Evolutionary conservation across 1,140 invertebrate species (phyloP).

Genomic region (Acarapis woodi): DNA sequence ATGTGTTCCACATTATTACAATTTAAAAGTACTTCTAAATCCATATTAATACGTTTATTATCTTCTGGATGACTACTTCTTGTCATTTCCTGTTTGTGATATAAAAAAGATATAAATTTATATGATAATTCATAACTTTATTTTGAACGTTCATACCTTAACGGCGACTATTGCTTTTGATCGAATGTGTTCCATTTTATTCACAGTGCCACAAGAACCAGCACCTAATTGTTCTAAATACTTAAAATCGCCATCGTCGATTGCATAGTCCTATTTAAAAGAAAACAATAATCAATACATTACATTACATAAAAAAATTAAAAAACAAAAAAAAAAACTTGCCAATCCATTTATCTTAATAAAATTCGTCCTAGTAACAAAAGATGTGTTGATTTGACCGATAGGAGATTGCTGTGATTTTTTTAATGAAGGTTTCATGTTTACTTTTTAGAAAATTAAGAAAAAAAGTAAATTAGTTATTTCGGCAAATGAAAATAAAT

Average conservation of each 20-base stretch:
- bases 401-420: no score
- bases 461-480: no score
- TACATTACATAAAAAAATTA: not conserved
- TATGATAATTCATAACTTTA: constrained; percentile 1
- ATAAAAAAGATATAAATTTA: constrained; percentile 2
- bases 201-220: constrained; percentile 87
- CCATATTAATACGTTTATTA: constrained; percentile 92
- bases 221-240: constrained; percentile 58
- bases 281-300: constrained; percentile 1
- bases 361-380: no score
- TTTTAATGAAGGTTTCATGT: no score
- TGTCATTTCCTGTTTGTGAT: constrained; percentile 58
- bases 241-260: constrained; percentile 11
- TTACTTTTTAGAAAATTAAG: no score
- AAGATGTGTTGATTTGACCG: no score
- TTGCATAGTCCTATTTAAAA: constrained; percentile 11
- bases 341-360: constrained; percentile 11
- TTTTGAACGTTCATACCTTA: not conserved
- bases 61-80: constrained; percentile 82
- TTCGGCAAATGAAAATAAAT: no score
- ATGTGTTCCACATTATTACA: constrained; percentile 90
- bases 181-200: constrained; percentile 71
- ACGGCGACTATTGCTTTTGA: constrained; percentile 19
- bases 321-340: constrained; percentile 1
- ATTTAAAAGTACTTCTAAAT: constrained; percentile 83